These are phyloP conservation scores for Dromiciops gliroides DNA, from an alignment of 2,113 vertebrate genomes.

Conservation along the genomic window DNA sequence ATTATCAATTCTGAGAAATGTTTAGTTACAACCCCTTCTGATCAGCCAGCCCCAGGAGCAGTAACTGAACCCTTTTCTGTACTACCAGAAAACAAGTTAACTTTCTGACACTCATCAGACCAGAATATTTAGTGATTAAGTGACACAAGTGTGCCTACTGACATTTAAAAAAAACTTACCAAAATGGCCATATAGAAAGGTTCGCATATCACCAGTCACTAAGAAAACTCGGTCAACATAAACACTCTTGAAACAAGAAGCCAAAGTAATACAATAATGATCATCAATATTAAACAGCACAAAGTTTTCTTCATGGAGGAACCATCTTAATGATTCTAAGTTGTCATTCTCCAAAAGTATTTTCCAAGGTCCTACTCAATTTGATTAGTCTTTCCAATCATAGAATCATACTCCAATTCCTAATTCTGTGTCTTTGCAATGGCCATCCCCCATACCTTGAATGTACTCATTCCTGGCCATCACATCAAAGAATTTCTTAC, in stretches of 20 bases:
- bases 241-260: neutral
- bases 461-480: too few relatives aligned
- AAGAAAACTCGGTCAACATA: neutral
- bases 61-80: neutral
- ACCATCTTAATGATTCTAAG: neutral
- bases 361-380: too few relatives aligned
- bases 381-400: too few relatives aligned
- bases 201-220: neutral
- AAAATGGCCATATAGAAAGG: neutral
- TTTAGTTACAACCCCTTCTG: neutral
- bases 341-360: too few relatives aligned
- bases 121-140: neutral
- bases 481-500: neutral
- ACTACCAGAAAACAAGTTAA: neutral
- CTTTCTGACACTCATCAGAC: neutral
- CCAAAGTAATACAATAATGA: neutral
- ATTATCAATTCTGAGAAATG: neutral
- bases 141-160: neutral
- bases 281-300: neutral
- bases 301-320: neutral
- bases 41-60: neutral
- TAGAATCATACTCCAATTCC: too few relatives aligned
- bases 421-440: too few relatives aligned
- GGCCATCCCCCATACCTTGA: too few relatives aligned
- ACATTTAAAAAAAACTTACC: neutral